Base-by-base conservation (phyloP, 30 jellyfish, hydroid and myxozoan genomes). In the Hydra vulgaris region DNA sequence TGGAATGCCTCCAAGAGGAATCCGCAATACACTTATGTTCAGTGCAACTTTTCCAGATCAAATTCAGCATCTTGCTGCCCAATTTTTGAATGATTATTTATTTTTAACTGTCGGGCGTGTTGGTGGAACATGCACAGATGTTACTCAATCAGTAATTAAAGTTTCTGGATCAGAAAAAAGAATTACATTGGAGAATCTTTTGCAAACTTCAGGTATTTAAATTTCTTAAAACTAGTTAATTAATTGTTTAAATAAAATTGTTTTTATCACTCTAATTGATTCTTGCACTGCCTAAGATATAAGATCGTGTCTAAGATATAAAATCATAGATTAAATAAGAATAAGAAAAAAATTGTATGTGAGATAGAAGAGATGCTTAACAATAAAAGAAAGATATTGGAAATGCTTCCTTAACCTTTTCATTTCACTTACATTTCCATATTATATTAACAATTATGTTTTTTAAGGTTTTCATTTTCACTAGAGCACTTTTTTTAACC, bases 21-120 rank as follows among this genome's bases (percentile, higher is more conserved):
- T 26, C 69, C 90, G 97, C 19, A 89, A 79, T 53, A 87, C 96
- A 17, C 87, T 84, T 15, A 94, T 94, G 99, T 94, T 94, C 70
- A 94, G 99, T 84, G 99, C 99, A 23, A 94, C 99, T 0, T 94
- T 94, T 82, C 99, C 99, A 1, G 95, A 87, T 40, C 96, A 94
- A 27, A 88, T 94, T 53, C 99, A 88, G 81, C 92, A 94, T 25
- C 86, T 94, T 22, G 99, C 99, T 53, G 86, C 96, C 0, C 94
- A 88, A 67, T 84, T 88, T 68, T 70, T 94, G 73, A 79, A 85
- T 81, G 95, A 88, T 54, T 94, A 87, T 76, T 70, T 87, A 20
- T 94, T 94, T 86, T 75, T 94, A 77, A 94, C 99, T 3, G 96
- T 94, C 54, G 99, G 99, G 7, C 89, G 92, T 54, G 99, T 94